Percentiles rank a stretch among this genome's conserved stretches.
phyloP scores from a whole-genome alignment of 2,888 invertebrate species.

The Acronicta psi region DNA sequence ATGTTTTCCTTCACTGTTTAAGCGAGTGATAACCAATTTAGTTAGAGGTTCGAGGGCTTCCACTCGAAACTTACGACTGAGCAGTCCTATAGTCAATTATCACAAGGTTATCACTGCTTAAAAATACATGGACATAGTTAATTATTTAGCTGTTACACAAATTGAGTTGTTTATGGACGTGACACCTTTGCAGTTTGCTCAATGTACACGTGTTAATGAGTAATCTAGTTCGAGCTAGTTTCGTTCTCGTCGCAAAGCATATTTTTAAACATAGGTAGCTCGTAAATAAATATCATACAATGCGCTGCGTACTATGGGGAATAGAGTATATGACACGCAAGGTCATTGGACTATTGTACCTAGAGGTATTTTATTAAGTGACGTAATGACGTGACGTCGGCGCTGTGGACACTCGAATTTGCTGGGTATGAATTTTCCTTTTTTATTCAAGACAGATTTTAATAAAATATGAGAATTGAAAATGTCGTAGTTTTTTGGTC shows the following conservation, averaged over 20 bases:
- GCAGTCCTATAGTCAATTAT: too few species aligned
- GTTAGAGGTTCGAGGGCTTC: too few species aligned
- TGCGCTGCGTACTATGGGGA: conserved; percentile 39
- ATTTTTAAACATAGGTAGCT: conserved; percentile 45
- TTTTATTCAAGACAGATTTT: too few species aligned
- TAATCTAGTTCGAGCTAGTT: conserved; percentile 32
- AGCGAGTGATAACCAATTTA: too few species aligned
- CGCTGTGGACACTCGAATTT: conserved; percentile 24
- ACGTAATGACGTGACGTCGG: conserved; percentile 13
- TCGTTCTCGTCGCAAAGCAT: conserved; percentile 17
- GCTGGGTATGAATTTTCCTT: too few species aligned
- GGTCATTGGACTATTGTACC: conserved; percentile 42
- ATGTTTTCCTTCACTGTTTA: too few species aligned
- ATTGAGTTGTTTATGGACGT: too few species aligned
- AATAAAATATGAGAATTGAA: too few species aligned
- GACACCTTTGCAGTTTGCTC: conserved; percentile 4
- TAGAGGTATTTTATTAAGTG: conserved; percentile 4
- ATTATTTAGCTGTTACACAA: too few species aligned
- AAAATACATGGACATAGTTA: conserved; percentile 1
- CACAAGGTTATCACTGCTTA: too few species aligned
- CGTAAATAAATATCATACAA: conserved; percentile 42
- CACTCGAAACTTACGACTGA: too few species aligned
- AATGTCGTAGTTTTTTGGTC: too few species aligned
- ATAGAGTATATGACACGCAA: conserved; percentile 45
- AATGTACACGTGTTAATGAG: conserved; percentile 17